Evolutionary conservation across 2,888 invertebrate species (phyloP), one percentile per base, ranked within the genome.

Genomic region (Brenthis ino): DNA sequence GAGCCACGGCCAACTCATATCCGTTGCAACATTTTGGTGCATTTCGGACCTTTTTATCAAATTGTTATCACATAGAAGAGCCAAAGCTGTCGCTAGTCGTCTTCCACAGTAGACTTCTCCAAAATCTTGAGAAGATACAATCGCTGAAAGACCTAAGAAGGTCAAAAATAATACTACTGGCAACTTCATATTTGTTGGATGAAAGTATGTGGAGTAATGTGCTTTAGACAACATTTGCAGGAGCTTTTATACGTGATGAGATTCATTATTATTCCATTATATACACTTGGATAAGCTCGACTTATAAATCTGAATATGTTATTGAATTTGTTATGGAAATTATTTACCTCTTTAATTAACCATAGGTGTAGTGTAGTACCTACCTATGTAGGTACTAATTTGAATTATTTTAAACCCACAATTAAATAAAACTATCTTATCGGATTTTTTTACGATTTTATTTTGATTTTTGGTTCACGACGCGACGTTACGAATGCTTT

Each of bases 1-100:
- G 1, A 81, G 64, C 81, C 79, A 81, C 6, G 77, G 77, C 66
- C 76, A 77, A 13, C 66, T 28, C 20, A 57, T 50, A 54, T 53
- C 37, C 54, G 54, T 14, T 20, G 43, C 60, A 14, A 51, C 16
- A 16, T 51, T 28, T 37, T 48, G 56, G 24, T 67, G 47, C 5
- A 56, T 6, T 20, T 64, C 61, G 0, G 72, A 68, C 37, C 69
- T 55, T 50, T 72, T 76, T 69, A 78, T 65, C 70, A 69, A 2
- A 14, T 58, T 60, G 68, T 61, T 55, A 63, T 72, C 43, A 63
- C 71, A 77, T 14, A 75, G 28, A 37, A 73, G 58, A 3, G 75
- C 75, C 53, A 77, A 14, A 1, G 71, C 70, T 0, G 64, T 64
- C 0, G 81, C 72, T 24, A 83, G 63, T 6, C 69, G 47, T 47